Percentiles rank a stretch among this genome's conserved stretches.
Evolutionary conservation across 1,140 invertebrate species (phyloP).

Genomic region (Marisa cornuarietis): DNA sequence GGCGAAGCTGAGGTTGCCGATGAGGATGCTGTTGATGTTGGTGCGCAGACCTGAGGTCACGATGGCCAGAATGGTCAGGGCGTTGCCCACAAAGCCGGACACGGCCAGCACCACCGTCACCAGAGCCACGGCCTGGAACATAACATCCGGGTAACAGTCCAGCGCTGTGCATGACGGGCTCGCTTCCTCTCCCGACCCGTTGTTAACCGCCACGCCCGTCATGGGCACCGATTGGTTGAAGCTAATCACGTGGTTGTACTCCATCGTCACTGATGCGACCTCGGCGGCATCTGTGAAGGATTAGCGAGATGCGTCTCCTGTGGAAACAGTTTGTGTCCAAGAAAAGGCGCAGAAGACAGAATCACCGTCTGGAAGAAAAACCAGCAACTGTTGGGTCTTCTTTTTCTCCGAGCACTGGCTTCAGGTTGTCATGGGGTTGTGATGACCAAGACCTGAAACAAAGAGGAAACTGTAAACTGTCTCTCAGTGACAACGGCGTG

Average conservation of each 20-base stretch:
- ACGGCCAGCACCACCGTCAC: constrained; percentile 44
- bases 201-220: neutral
- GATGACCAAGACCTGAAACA: too few species aligned
- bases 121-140: constrained; percentile 35
- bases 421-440: too few species aligned
- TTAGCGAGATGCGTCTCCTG: too few species aligned
- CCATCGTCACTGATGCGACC: neutral
- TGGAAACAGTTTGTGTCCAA: too few species aligned
- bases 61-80: constrained; percentile 58
- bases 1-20: constrained; percentile 56
- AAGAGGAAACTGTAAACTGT: too few species aligned
- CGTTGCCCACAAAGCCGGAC: constrained; percentile 50
- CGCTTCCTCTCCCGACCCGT: neutral
- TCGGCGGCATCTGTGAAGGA: neutral
- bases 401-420: too few species aligned
- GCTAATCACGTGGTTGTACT: neutral
- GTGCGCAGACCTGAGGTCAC: constrained; percentile 47
- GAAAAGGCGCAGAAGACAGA: too few species aligned
- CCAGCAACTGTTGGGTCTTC: too few species aligned
- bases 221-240: constrained; percentile 5
- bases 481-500: too few species aligned
- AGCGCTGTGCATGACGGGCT: constrained; percentile 12
- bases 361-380: too few species aligned
- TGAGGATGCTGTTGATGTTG: constrained; percentile 58
- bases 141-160: constrained; percentile 22